Evolutionary conservation across 2,797 vertebrate genomes (phyloP), one percentile per base, ranked within the genome.

Genomic region (Catostomus latipinnis): DNA sequence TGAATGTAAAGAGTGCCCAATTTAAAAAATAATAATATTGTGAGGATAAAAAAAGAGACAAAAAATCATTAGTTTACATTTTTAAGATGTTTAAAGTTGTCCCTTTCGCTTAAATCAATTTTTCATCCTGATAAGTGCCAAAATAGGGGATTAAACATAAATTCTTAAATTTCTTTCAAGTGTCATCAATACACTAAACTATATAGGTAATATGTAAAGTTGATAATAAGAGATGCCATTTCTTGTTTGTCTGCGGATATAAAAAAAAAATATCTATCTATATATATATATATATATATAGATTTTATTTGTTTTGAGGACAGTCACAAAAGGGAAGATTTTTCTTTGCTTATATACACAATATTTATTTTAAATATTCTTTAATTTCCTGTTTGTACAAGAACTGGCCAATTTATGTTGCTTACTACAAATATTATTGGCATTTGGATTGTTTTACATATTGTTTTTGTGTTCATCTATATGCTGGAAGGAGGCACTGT

Each of bases 51-150:
- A 22, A 56, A 82, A 71, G 76, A 71, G n/a, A 67, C 18, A 83
- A 45, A 12, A 34, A 22, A 22, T 22, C 87, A 71, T 82, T 78
- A 14, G 90, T 92, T 92, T 91, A 92, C 90, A 92, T 91, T 76
- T 88, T 62, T 60, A 81, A 52, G 80, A 83, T 84, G 84, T 89
- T 88, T 87, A 83, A 85, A 88, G 57, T 85, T 80, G 72, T 68
- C 84, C 74, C 83, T 78, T 81, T 84, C 81, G 83, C 85, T 83
- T 86, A 84, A 87, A 73, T 52, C n/a, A 77, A 65, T 75, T 14
- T 65, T 45, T 78, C 65, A 79, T 78, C 49, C 49, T 75, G 79
- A 77, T 78, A 87, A 84, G 86, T 87, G 86, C 86, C 84, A 77
- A 84, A 84, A 80, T 70, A 43, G 52, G 58, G 13, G 46, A 70